Evolutionary conservation across 2,113 vertebrate genomes (phyloP).

Genomic region (Trematomus loennbergii): DNA sequence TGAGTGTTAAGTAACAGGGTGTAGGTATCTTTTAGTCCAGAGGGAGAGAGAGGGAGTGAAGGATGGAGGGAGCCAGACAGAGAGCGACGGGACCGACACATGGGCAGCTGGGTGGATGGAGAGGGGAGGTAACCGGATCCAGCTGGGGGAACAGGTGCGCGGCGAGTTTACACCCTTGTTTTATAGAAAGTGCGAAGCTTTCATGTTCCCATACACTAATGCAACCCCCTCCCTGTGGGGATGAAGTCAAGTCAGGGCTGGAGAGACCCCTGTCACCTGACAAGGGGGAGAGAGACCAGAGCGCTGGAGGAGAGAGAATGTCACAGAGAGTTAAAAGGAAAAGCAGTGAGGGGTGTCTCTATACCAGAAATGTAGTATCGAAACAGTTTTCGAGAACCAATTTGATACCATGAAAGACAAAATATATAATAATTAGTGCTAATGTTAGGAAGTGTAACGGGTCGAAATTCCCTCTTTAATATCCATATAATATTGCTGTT

Average conservation of each 20-base stretch:
- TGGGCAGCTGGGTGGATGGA: constrained; percentile 38
- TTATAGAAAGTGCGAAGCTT: constrained; percentile 43
- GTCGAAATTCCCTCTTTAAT: too few relatives aligned
- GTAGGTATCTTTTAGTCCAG: constrained; percentile 44
- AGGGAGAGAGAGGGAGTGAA: constrained; percentile 22
- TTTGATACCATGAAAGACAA: too few relatives aligned
- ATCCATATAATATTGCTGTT: too few relatives aligned
- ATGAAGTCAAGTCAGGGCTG: constrained; percentile 11
- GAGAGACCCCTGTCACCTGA: constrained; percentile 36
- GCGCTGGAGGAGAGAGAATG: not conserved
- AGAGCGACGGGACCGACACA: constrained; percentile 9
- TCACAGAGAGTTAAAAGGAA: not conserved
- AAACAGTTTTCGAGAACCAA: too few relatives aligned
- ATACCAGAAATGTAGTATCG: too few relatives aligned
- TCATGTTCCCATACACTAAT: constrained; percentile 1
- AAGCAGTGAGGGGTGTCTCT: too few relatives aligned
- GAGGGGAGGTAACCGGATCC: constrained; percentile 61
- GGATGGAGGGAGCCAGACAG: constrained; percentile 16
- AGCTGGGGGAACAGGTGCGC: constrained; percentile 65
- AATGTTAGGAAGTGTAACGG: too few relatives aligned
- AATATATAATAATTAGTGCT: too few relatives aligned
- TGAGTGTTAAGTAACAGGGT: constrained; percentile 70
- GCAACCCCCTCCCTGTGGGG: not conserved
- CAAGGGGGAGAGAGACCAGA: not conserved
- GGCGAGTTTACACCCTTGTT: constrained; percentile 57